Evolutionary conservation across 1,140 invertebrate species (phyloP), one percentile per base, ranked within the genome.

Genomic region (Antheraea pernyi): DNA sequence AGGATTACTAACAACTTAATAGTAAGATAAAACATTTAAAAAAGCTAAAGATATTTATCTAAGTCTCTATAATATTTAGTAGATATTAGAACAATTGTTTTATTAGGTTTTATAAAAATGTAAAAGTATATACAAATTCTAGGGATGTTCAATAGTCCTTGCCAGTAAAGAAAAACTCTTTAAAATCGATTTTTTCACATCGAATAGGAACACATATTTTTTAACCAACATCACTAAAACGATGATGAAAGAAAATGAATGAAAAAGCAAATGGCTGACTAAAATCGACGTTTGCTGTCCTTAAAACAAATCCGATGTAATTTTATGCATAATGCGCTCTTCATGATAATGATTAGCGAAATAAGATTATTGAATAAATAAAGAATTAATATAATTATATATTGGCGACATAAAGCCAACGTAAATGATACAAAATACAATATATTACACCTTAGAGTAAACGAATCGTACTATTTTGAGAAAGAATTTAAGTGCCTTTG

Each of bases 241-340:
- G 75, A 83, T 83, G 77, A 84, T 82, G 78, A 80, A 78, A 78
- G 81, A 78, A 77, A 88, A 90, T 84, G 70, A 75, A 75, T 75
- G 74, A 75, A 86, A 90, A 91, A 89, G 89, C 88, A 91, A 91
- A 91, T 91, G 89, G 89, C 89, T 82, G 89, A 87, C 84, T 83
- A 82, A 85, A 88, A 85, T 83, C 84, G 83, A 84, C 88, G 83
- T 84, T 85, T 79, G 85, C 81, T 81, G 77, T 77, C 67, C 68
- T 68, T 22, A 78, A 86, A 83, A 86, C 85, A 73, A 91, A 91
- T 91, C 89, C 85, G 80, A 89, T 88, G 80, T 91, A 85, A 91
- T 90, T 87, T 74, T 78, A 92, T 92, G 88, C 91, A 84, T 87
- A 79, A 91, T 90, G 90, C 84, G 76, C 83, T 84, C 78, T 84